Evolutionary conservation across 1,140 invertebrate genomes (phyloP).

Genomic region (Frieseomelitta varia): DNA sequence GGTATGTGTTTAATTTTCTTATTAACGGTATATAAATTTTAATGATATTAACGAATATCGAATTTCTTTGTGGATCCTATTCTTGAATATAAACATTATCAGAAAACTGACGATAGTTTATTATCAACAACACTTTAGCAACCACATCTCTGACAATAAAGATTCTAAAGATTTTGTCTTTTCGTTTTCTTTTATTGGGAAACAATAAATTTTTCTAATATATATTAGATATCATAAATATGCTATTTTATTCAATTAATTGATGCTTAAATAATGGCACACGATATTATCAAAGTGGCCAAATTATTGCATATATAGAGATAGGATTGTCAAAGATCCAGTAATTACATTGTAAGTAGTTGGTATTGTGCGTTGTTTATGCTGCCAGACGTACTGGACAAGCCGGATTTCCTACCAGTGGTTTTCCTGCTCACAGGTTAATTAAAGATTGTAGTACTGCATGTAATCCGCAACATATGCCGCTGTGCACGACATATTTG

Average conservation of each 20-base stretch:
- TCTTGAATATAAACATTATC: background rate
- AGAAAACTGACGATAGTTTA: constrained; percentile 18
- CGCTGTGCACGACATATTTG: constrained; percentile 67
- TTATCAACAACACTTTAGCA: constrained; percentile 29
- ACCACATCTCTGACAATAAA: constrained; percentile 27
- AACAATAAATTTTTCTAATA: background rate
- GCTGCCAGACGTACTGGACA: constrained; percentile 79
- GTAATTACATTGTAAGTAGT: constrained; percentile 52
- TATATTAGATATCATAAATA: background rate
- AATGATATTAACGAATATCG: background rate
- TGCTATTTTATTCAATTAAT: constrained; percentile 14
- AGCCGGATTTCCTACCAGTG: constrained; percentile 76
- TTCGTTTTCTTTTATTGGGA: background rate
- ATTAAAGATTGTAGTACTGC: constrained; percentile 78
- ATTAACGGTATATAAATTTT: no score
- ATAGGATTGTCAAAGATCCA: constrained; percentile 26
- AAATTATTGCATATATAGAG: constrained; percentile 8
- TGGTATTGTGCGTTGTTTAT: constrained; percentile 53
- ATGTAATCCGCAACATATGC: constrained; percentile 75
- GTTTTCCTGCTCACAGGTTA: constrained; percentile 80
- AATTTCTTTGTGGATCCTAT: background rate
- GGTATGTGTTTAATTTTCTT: constrained; percentile 78
- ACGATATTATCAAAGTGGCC: background rate
- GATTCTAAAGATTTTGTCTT: background rate
- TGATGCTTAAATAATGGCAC: constrained; percentile 4